Evolutionary conservation across 2,113 vertebrate species (phyloP), one percentile per base, ranked within the genome.

Genomic region (Eolophus roseicapilla): DNA sequence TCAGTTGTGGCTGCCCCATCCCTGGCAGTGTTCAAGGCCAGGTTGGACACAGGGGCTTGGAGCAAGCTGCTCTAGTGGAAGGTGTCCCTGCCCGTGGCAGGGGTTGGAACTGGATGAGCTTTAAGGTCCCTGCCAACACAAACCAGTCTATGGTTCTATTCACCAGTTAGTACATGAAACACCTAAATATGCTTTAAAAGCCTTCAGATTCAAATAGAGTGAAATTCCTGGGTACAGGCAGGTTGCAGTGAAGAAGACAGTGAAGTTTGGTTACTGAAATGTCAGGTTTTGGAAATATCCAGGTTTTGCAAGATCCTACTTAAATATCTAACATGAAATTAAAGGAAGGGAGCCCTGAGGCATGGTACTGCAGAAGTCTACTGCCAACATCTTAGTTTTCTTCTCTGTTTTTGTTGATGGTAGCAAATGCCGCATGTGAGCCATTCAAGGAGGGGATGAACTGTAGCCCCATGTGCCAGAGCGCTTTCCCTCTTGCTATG

Each of bases 401-500:
- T 41, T 47, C 4, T 11, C 1, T 10, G 8, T 39, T 14, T 17
- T 35, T 19, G 25, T 41, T 33, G 17, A 14, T 79, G 77, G 37
- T 74, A 31, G 37, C 19, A 80, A 65, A 70, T 19, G 53, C 49
- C 50, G 35, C 17, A 0, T 3, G 1, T 1, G 78, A 93, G 14
- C 44, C 0, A 1, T 20, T 2, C 5, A 3, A 52, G 37, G 39
- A 57, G 46, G 50, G 57, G 60, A 47, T 0, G 28, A 59, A 31
- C 29, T 57, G 17, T 17, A 59, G 41, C 23, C 25, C 41, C 55
- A 6, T 5, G 25, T 64, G 64, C 46, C 55, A 83, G 47, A 29
- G 23, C 3, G 1, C 16, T 53, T 76, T 27, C 6, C 28, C 11
- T 57, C 46, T 62, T 60, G 37, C 24, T 41, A 9, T 6, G 12